Evolutionary conservation across 1,140 invertebrate genomes (phyloP), one percentile per base, ranked within the genome.

Genomic region (Daktulosphaira vitifoliae): DNA sequence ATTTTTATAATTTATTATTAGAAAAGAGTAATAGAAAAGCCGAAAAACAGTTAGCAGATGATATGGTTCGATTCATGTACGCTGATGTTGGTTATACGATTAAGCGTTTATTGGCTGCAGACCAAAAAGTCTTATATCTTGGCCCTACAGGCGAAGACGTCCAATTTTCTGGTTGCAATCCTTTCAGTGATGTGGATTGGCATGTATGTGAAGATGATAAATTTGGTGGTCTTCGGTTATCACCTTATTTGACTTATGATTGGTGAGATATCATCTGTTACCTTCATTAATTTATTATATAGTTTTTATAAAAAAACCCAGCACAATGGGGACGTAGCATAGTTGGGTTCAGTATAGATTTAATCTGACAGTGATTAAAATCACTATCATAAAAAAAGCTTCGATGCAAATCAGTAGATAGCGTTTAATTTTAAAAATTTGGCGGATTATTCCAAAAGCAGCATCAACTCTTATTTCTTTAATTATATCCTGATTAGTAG

Each of bases 181-280:
- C 87, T 11, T 89, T 90, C 71, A 79, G 83, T 70, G 52, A 74
- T 22, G 11, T 11, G 5, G 81, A 83, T 48, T 88, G 81, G 72
- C 65, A 75, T 65, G 77, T 81, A 33, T 72, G 76, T 69, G 73
- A 78, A 22, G 80, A 90, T 76, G 67, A 81, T 70, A 79, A 81
- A 69, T 92, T 94, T 77, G 93, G 92, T 18, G 93, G 94, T 1
- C 74, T 90, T 33, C 82, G 83, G 69, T 77, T 96, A 3, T 88
- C 85, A 5, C 83, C 88, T 65, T 89, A 87, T 77, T 80, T 96
- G 15, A 86, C 87, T 53, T 95, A 88, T 75, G 86, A 87, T 73
- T 92, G 92, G 88, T 89, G 79, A 78, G 75, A 77, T 54, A n/a
- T 33, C 29, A 33, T 33, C 5, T 9, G 8, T 44, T 5, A 18